phyloP scores from a whole-genome alignment of 2,797 vertebrate species.

The Amphiprion clarkii region DNA sequence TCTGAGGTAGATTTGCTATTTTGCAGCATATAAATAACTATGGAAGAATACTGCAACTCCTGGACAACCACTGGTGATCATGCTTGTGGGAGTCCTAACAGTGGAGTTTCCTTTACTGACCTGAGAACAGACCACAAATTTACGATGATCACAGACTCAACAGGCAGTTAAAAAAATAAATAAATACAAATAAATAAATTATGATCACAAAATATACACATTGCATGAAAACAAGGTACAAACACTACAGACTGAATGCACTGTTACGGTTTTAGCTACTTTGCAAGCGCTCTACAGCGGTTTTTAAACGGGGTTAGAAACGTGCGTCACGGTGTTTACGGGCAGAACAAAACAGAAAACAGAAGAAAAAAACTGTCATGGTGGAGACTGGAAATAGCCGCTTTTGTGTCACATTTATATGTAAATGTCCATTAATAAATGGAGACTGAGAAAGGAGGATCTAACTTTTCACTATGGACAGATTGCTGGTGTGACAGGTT shows the following conservation, averaged over 20 bases:
- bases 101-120: slow-evolving; percentile 49
- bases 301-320: slow-evolving; percentile 65
- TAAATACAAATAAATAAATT: slow-evolving; percentile 25
- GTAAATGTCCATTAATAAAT: slow-evolving; percentile 47
- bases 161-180: slow-evolving; percentile 13
- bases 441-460: slow-evolving; percentile 12
- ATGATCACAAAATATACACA: slow-evolving; percentile 33
- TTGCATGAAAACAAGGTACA: slow-evolving; percentile 43
- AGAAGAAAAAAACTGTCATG: slow-evolving; percentile 25
- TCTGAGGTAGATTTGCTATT: slow-evolving; percentile 5
- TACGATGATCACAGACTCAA: slow-evolving; percentile 37
- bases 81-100: slow-evolving; percentile 47
- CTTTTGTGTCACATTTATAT: slow-evolving; percentile 66
- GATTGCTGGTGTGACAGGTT: slow-evolving; percentile 59
- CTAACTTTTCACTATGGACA: slow-evolving; percentile 48
- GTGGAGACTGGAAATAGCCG: slow-evolving; percentile 65
- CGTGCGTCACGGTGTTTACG: slow-evolving; percentile 58
- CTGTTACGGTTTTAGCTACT: slow-evolving; percentile 75
- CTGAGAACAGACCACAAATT: slow-evolving; percentile 61
- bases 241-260: slow-evolving; percentile 67
- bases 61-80: slow-evolving; percentile 42
- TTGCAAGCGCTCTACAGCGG: slow-evolving; percentile 66
- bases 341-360: slow-evolving; percentile 51
- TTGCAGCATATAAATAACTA: slow-evolving; percentile 32
- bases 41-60: slow-evolving; percentile 17